Base-by-base conservation (phyloP, 1,140 invertebrate species). In the Ridgeia piscesae region DNA sequence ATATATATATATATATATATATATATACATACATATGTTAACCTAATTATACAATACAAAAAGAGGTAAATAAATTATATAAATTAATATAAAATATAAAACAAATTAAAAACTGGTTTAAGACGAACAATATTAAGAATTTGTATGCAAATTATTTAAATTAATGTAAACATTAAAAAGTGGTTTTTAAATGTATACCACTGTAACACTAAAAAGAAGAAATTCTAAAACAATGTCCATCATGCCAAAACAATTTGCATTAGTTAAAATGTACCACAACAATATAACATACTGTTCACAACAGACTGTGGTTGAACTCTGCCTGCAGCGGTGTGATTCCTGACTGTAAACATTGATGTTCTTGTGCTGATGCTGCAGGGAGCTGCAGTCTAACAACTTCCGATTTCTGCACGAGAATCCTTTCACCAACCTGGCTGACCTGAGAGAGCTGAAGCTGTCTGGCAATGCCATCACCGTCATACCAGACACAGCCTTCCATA, bases 341-440 rank as follows among this genome's bases (percentile, higher is more conserved):
- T 9, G 34, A 42, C 33, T 35, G 35, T 34, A 89, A 33, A n/a
- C n/a, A n/a, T n/a, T n/a, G n/a, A 33, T 6, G 34, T 89, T 33
- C 34, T 34, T n/a, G 17, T 77, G 58, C 33, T 90, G 34, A 77
- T 21, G 33, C 33, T 93, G 88, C 93, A 94, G 94, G 88, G 33
- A 91, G 34, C 91, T 94, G 6, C 33, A 92, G 31, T 58, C 89
- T 88, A 95, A 95, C 92, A 91, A 94, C n/a, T 95, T 94, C 89
- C 92, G 93, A 34, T 95, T 95, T 91, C 93, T 93, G n/a, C 94
- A 95, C 88, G 50, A 94, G 34, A 92, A 94, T 48, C 94, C 94
- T 11, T 95, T 95, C 91, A 93, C 92, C 34, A 94, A 94, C 35
- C 92, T 94, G 48, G 77, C 91, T 1, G 93, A 92, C 88, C 89